These are phyloP conservation scores for Xerus rutilus DNA, from an alignment of 2,797 vertebrate genomes.

Conservation along the genomic window DNA sequence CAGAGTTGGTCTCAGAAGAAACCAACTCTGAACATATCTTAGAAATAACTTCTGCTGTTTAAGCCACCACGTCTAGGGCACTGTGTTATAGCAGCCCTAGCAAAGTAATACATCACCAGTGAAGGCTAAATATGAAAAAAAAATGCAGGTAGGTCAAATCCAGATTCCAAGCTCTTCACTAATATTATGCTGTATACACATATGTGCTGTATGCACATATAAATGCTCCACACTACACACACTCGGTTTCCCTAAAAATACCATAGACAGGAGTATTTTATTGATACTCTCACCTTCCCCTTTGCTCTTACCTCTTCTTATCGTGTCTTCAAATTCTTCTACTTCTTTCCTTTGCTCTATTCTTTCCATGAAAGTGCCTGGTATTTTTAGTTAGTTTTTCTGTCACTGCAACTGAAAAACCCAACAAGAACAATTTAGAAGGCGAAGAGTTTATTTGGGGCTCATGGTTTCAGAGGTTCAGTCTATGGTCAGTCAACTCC, in stretches of 20 bases:
- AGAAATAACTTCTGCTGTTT: not conserved
- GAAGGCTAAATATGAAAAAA: not conserved
- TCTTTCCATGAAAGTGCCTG: not conserved
- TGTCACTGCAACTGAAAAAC: no score
- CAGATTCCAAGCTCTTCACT: not conserved
- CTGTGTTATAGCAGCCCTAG: not conserved
- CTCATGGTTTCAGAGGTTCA: no score
- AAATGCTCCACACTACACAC: not conserved
- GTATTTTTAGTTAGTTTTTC: no score
- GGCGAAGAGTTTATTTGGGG: no score
- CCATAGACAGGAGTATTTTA: not conserved
- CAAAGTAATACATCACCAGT: not conserved
- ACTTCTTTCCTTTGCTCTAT: not conserved
- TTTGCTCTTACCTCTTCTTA: conserved; percentile 31
- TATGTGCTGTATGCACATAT: rapidly evolving
- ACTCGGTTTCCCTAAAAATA: not conserved
- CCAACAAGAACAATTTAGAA: no score
- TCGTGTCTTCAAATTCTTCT: not conserved
- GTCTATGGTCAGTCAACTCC: no score
- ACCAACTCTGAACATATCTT: not conserved
- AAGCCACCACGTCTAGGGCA: not conserved
- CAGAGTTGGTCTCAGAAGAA: not conserved
- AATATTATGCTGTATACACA: not conserved
- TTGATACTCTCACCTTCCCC: not conserved
- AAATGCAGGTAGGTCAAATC: not conserved